Conservation (phyloP, 2,888 invertebrate species). For the Spicauda simplicius region DNA sequence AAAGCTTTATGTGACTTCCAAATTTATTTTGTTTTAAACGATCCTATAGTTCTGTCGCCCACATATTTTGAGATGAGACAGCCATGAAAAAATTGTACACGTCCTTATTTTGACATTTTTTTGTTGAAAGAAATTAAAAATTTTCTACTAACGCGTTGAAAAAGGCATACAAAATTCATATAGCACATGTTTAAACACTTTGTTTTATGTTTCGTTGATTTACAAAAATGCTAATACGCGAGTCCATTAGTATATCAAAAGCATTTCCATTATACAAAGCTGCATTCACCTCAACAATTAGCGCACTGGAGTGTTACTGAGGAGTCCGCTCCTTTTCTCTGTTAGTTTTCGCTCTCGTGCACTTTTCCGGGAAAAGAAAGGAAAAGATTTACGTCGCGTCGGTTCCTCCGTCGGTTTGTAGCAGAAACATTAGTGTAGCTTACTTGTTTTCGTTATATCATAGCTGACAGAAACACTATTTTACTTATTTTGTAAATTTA, state of each 20-base stretch:
- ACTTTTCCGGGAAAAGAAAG: constrained; percentile 70
- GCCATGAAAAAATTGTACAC: neutral
- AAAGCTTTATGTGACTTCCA: constrained; percentile 74
- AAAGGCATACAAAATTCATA: no score
- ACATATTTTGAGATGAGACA: constrained; percentile 4
- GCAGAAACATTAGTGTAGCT: constrained; percentile 24
- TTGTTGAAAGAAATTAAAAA: no score
- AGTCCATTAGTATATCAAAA: constrained; percentile 18
- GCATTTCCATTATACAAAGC: constrained; percentile 30
- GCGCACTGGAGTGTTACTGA: constrained; percentile 63
- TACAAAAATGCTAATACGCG: constrained; percentile 11
- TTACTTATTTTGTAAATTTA: neutral
- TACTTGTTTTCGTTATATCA: constrained; percentile 19
- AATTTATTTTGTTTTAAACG: constrained; percentile 79
- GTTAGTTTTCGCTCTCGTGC: constrained; percentile 75
- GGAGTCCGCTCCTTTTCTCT: constrained; percentile 67
- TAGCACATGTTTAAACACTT: neutral
- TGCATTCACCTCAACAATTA: constrained; percentile 61
- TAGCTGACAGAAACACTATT: neutral
- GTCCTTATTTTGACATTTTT: neutral
- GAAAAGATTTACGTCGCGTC: constrained; percentile 73
- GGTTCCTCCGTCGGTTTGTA: constrained; percentile 26
- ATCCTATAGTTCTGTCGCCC: constrained; percentile 60
- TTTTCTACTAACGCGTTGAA: no score
- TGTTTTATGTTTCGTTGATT: neutral